Conservation (phyloP, 2,113 vertebrate species). For the Arvicanthis niloticus region DNA sequence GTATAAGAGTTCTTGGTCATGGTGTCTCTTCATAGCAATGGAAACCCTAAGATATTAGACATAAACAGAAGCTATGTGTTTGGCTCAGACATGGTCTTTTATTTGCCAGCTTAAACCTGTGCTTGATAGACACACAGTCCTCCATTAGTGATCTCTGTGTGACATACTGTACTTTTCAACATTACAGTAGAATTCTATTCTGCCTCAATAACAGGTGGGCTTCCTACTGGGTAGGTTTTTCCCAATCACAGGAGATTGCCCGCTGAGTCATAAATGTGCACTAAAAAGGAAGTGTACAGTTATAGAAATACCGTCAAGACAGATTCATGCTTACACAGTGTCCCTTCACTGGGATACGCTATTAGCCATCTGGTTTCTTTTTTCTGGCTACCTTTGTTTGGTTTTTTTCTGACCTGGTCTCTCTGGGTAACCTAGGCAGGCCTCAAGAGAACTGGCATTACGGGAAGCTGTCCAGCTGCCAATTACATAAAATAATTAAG, state of each 20-base stretch:
- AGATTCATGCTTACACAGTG: background rate
- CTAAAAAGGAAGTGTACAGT: too few relatives aligned
- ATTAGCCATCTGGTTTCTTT: background rate
- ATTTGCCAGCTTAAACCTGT: background rate
- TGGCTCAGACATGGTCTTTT: background rate
- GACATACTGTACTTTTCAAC: too few relatives aligned
- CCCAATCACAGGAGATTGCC: background rate
- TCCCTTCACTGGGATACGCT: background rate
- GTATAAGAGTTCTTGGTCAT: too few relatives aligned
- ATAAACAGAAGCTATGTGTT: too few relatives aligned
- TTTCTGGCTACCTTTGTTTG: background rate
- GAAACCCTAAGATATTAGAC: too few relatives aligned
- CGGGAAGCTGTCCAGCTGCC: background rate
- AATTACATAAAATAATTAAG: background rate
- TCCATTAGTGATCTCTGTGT: background rate
- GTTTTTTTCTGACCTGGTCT: background rate
- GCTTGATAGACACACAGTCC: background rate
- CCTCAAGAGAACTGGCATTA: background rate
- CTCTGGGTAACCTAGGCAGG: background rate
- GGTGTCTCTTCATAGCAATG: too few relatives aligned
- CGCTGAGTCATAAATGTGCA: too few relatives aligned
- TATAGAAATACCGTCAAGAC: background rate
- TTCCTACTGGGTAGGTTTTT: too few relatives aligned
- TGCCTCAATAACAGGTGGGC: background rate
- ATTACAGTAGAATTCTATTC: fast-evolving